Evolutionary conservation across 2,888 invertebrate species (phyloP), one percentile per base, ranked within the genome.

Genomic region (Drosophila subsilvestris): DNA sequence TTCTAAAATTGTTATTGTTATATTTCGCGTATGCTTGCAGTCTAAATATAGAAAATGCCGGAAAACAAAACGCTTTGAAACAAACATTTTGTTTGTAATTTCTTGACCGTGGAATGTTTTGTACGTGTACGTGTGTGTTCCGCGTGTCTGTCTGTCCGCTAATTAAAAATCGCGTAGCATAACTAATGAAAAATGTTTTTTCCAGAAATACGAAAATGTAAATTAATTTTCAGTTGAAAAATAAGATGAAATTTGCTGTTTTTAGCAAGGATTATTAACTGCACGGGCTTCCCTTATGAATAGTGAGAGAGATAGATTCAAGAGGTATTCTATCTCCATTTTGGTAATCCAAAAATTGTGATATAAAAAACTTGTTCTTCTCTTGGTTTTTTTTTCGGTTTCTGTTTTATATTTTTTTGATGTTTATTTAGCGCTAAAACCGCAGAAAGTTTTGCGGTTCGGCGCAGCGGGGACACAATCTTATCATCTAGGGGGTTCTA

Each of bases 401-500:
- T 32, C 18, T 59, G 67, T 79, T 79, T 75, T 71, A 77, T 69
- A 71, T 66, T 57, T 44, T 51, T 42, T 68, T 43, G 51, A 59
- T 68, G 57, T 69, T 72, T 74, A 63, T 76, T 66, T 68, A 61
- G 60, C 58, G 79, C 63, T 68, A 54, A 85, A 82, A 82, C 80
- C 83, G 83, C 83, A 75, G 76, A 82, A 76, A 74, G 74, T 86
- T 83, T 75, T 83, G 83, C 69, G 86, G 75, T 83, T 82, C 78
- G 71, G 77, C 72, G 65, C 80, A 71, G 75, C 72, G 67, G 71
- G 75, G 62, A 79, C 63, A 75, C 83, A 83, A 83, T 83, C 83
- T 83, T 83, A 83, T 83, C 83, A 83, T 83, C 83, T 86, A 80
- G 83, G 80, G 56, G 80, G 56, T 67, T 75, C 83, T 83, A 83